Percentiles rank a stretch among this genome's conserved stretches.
These are phyloP conservation scores for Acipenser oxyrinchus DNA, from an alignment of 2,797 vertebrate species.

Conservation along the genomic window DNA sequence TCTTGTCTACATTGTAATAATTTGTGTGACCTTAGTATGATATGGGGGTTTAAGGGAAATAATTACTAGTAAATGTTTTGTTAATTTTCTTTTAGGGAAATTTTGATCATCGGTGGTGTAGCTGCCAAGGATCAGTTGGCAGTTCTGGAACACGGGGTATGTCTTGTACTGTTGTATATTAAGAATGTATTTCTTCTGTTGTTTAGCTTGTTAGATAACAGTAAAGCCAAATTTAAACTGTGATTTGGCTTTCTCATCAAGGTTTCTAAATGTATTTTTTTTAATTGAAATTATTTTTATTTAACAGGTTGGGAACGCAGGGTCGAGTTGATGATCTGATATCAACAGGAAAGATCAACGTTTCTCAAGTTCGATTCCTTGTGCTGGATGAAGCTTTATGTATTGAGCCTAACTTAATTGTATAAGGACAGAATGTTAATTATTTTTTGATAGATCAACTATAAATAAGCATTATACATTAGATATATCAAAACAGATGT, in stretches of 20 bases:
- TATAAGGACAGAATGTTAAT: too few relatives aligned
- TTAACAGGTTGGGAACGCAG: conserved; percentile 80
- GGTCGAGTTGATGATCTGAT: conserved; percentile 91
- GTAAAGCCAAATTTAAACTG: not conserved
- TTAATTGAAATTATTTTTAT: not conserved
- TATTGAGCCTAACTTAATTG: conserved; percentile 23
- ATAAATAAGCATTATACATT: not conserved
- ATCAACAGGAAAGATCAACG: conserved; percentile 86
- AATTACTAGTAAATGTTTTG: not conserved
- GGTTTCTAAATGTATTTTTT: not conserved
- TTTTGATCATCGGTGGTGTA: conserved; percentile 92
- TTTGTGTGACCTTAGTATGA: not conserved
- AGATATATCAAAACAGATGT: conserved; percentile 38
- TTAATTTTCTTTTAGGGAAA: conserved; percentile 57
- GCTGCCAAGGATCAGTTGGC: conserved; percentile 90
- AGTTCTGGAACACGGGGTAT: conserved; percentile 82
- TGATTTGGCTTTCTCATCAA: not conserved
- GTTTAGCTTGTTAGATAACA: not conserved
- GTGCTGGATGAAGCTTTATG: conserved; percentile 96
- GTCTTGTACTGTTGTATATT: conserved; percentile 24
- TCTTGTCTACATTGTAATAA: not conserved
- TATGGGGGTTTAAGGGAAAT: too few relatives aligned
- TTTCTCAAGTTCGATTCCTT: conserved; percentile 91
- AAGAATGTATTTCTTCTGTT: not conserved
- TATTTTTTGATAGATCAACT: too few relatives aligned